Evolutionary conservation across 2,888 invertebrate species (phyloP), one percentile per base, ranked within the genome.

Genomic region (Caradrina clavipalpis): DNA sequence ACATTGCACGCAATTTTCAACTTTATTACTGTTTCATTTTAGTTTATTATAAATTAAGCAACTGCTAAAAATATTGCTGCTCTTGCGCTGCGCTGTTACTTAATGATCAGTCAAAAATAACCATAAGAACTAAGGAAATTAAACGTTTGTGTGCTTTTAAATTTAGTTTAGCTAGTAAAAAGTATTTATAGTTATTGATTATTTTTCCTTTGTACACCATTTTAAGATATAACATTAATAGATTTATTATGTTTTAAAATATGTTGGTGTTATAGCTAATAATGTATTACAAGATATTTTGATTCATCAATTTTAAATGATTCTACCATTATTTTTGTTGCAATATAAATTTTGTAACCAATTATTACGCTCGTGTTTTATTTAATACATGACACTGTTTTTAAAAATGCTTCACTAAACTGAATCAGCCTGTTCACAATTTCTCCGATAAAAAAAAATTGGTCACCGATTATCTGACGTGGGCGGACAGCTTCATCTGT

Each of bases 241-340:
- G 15, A n/a, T 50, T 17, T 22, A 51, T 45, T n/a, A 0, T 8
- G 8, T 35, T 35, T 35, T 35, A 8, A 39, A 35, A 47, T 59
- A 49, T 65, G 47, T 66, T 66, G 62, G 22, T 81, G 60, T 73
- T 76, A 63, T 66, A 75, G 10, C 59, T 55, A 55, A 4, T 57
- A 59, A 65, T 55, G 15, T 21, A 21, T 66, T 45, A 58, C 17
- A 47, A 59, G 5, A 63, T 70, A 50, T 67, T 56, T 35, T 62
- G 21, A 39, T 47, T 4, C 17, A 58, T 53, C 50, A 79, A 17
- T 68, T 79, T 61, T 45, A 61, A 63, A 55, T 42, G 6, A 45
- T 57, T 65, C 69, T 71, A 74, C 26, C 47, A 35, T 64, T 58
- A 68, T 80, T 73, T 82, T 73, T 69, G 63, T 17, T 50, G 26